These are phyloP conservation scores for Epinotia bilunana DNA, from an alignment of 2,888 invertebrate genomes.

Conservation along the genomic window DNA sequence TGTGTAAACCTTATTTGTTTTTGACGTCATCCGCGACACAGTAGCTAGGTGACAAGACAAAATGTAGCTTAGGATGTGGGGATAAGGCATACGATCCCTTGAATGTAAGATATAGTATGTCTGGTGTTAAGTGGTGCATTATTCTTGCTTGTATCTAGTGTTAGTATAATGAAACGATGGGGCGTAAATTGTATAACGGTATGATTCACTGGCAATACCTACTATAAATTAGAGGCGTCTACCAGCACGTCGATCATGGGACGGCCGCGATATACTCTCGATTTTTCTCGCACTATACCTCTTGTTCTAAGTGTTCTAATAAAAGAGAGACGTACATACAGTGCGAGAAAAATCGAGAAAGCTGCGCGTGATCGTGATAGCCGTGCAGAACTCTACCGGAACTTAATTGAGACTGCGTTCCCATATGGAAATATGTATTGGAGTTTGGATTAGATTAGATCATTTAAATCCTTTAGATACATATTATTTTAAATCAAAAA, in stretches of 20 bases:
- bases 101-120: not conserved
- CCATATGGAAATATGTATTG: not conserved
- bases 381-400: no score
- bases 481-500: no score
- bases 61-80: not conserved
- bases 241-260: no score
- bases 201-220: constrained; percentile 31
- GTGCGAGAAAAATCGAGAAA: no score
- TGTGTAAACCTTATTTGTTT: constrained; percentile 56
- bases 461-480: no score
- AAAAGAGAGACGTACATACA: no score
- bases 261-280: no score
- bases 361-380: no score
- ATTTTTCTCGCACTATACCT: no score
- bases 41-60: constrained; percentile 22
- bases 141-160: constrained; percentile 6
- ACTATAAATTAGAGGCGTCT: constrained; percentile 17
- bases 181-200: constrained; percentile 35
- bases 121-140: constrained; percentile 19
- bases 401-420: not conserved
- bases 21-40: constrained; percentile 52
- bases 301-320: no score
- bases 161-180: constrained; percentile 38
- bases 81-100: constrained; percentile 3
- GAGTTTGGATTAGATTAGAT: not conserved